Base-by-base conservation (phyloP, 2,113 vertebrate species). In the Porphyrio hochstetteri region DNA sequence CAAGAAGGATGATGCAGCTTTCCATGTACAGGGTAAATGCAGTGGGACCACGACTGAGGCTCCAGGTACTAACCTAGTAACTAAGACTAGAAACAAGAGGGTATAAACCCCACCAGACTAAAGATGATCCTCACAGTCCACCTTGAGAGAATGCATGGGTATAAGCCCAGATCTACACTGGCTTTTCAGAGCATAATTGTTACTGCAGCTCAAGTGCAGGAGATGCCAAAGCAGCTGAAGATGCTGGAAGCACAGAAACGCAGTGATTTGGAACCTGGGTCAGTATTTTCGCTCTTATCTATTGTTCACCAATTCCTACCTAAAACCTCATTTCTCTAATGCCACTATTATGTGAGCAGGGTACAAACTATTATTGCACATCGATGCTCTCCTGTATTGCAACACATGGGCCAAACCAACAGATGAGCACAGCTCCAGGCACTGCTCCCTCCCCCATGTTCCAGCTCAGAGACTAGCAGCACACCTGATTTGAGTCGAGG, bases 321-420 rank as follows among this genome's bases (percentile, higher is more conserved):
- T 64, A 65, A 76, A 82, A 68, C 7, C 19, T 69, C 2, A 31
- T 40, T 57, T 38, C 81, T 55, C 36, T n/a, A 3, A 57, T 36
- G 27, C 19, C 35, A 33, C 76, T 71, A 76, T 25, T 60, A 44
- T 11, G 36, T 15, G 28, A 46, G 42, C 36, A 81, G 53, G 52
- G 29, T 4, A 3, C 10, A 42, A 75, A 52, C 9, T 33, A 25
- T 28, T 50, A 38, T 19, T 84, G 11, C 24, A 15, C 13, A 9
- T 10, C 9, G 25, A 7, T 63, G 15, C 2, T 35, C 14, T 21
- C 52, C 53, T 61, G 0, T 10, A 61, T 28, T 57, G 29, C 52
- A 53, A 55, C 55, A 57, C 64, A 64, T 0, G 1, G 61, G 46
- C 36, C 35, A 65, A 52, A 70, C 25, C 0, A 2, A n/a, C 25